Base-by-base conservation (phyloP, 2,113 vertebrate genomes). In the Mola mola region DNA sequence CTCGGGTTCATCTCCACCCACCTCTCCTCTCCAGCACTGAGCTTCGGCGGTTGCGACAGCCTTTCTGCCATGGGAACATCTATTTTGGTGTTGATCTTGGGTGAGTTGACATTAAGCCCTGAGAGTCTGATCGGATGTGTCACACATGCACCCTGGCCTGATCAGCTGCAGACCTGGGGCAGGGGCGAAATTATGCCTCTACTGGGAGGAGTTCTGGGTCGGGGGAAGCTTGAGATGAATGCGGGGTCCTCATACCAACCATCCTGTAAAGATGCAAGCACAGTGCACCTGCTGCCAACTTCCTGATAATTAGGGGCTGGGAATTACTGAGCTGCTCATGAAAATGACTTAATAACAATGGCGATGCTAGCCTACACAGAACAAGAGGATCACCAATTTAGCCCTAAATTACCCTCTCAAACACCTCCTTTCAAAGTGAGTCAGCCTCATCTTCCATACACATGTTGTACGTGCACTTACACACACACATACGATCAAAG, bases 11-110 rank as follows among this genome's bases (percentile, higher is more conserved):
- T 82, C 82, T 84, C 76, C 68, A 55, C 64, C 63, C 75, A 72
- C 57, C 73, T 66, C 57, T 47, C 16, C 63, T 57, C 62, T 75
- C 36, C 66, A 43, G 58, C 42, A 20, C 65, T 8, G 41, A 49
- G 75, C 72, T 16, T 24, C 8, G 60, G 44, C 68, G 72, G 66
- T 60, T 79, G 84, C 85, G 86, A 85, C 86, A 86, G 78, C 59
- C 26, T 61, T 50, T 62, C 82, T 79, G 73, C 74, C 55, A 68
- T 44, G 66, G 82, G 73, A 83, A 60, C 76, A 36, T 83, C 80
- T 87, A 82, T 85, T 85, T 81, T 59, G 22, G 66, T 53, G 6
- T 85, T 84, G 81, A 89, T 81, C 75, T 51, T 58, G 72, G 52
- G 55, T 67, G 72, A 88, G 77, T 87, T 83, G 61, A 49, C 31